Evolutionary conservation across 2,113 vertebrate genomes (phyloP).

Genomic region (Scophthalmus maximus): DNA sequence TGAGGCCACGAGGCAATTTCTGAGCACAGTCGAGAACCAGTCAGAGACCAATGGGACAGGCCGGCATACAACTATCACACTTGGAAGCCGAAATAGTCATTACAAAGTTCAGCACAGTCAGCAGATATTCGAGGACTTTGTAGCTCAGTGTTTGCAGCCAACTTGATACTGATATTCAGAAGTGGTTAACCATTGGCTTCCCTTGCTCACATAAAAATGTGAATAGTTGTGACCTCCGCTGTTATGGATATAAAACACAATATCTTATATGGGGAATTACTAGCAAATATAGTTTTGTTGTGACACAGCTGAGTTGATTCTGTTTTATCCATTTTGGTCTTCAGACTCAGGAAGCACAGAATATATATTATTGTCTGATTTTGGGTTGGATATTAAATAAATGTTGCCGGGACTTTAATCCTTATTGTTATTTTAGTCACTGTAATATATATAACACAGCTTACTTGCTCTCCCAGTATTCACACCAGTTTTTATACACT

Average conservation of each 20-base stretch:
- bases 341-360: background rate
- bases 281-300: background rate
- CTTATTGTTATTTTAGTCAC: background rate
- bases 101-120: conserved; percentile 64
- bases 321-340: background rate
- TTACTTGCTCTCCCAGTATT: background rate
- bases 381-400: no score
- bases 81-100: conserved; percentile 71
- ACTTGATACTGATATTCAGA: conserved; percentile 27
- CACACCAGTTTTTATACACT: no score
- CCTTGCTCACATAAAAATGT: conserved; percentile 34
- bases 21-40: conserved; percentile 46
- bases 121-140: conserved; percentile 67
- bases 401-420: background rate
- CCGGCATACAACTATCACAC: conserved; percentile 44
- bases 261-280: conserved; percentile 25
- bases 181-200: conserved; percentile 45
- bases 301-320: conserved; percentile 6
- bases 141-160: conserved; percentile 43
- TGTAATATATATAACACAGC: background rate
- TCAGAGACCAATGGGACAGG: conserved; percentile 43
- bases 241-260: conserved; percentile 19
- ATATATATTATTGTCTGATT: no score
- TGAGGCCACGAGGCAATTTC: conserved; percentile 55
- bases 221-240: conserved; percentile 53